Conservation (phyloP, 2,797 vertebrate species). For the Remorina albescens region DNA sequence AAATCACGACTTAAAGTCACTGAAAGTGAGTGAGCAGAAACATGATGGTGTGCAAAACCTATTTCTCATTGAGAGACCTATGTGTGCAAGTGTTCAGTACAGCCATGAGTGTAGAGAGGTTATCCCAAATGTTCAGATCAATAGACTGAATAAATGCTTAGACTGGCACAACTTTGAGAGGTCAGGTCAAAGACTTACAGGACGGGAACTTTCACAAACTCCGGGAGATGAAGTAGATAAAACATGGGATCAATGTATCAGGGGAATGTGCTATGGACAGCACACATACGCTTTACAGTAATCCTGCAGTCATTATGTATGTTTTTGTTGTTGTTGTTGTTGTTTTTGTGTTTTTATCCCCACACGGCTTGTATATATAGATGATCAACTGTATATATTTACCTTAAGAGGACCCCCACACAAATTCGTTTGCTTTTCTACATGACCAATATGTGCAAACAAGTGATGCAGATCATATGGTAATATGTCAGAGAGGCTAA, state of each 20-base stretch:
- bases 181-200: conserved; percentile 52
- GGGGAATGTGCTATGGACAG: conserved; percentile 53
- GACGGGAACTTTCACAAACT: conserved; percentile 39
- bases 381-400: not conserved
- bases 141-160: conserved; percentile 70
- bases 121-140: conserved; percentile 56
- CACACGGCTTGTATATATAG: not conserved
- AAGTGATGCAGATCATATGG: conserved; percentile 62
- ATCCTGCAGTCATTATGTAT: conserved; percentile 44
- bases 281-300: conserved; percentile 56
- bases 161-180: conserved; percentile 52
- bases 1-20: conserved; percentile 4
- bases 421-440: conserved; percentile 14
- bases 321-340: conserved; percentile 15
- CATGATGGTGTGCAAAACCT: conserved; percentile 11
- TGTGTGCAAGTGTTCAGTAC: conserved; percentile 43
- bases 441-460: conserved; percentile 19
- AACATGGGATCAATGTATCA: conserved; percentile 42
- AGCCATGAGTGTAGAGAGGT: conserved; percentile 48
- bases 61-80: conserved; percentile 34
- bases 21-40: not conserved
- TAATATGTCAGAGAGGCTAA: conserved; percentile 61
- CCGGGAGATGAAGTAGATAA: conserved; percentile 46
- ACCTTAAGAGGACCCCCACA: conserved; percentile 9
- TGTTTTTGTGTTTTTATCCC: not conserved